phyloP scores from a whole-genome alignment of 2,888 invertebrate genomes.

The Petrophora chlorosata region DNA sequence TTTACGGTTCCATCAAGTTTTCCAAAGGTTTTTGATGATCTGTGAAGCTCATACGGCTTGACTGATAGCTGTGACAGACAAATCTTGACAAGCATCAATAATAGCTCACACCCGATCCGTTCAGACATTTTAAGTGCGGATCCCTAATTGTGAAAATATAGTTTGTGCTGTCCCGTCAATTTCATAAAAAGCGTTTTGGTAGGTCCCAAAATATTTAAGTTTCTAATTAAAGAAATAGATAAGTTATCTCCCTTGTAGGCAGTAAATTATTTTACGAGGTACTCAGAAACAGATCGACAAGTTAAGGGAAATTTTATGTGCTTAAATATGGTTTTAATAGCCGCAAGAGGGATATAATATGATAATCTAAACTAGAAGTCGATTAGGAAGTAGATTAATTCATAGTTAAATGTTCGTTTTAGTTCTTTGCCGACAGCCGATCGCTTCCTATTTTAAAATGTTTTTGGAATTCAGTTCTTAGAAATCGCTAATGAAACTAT shows the following conservation, averaged over 20 bases:
- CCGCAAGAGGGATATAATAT: constrained; percentile 17
- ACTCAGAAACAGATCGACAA: constrained; percentile 25
- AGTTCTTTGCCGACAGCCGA: neutral
- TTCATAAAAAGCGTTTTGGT: constrained; percentile 3
- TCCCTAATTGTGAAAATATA: no score
- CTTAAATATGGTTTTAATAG: constrained; percentile 25
- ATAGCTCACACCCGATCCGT: no score
- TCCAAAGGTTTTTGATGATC: no score
- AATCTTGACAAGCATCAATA: no score
- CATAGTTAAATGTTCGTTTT: neutral
- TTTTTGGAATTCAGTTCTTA: neutral
- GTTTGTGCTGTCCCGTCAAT: no score
- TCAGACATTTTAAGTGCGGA: no score
- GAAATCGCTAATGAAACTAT: no score
- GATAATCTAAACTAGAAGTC: constrained; percentile 22
- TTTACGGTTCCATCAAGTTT: neutral
- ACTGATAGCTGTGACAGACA: no score
- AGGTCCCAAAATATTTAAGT: constrained; percentile 20
- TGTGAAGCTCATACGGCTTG: no score
- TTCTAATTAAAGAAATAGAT: constrained; percentile 29
- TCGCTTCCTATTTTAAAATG: neutral
- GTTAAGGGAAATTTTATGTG: constrained; percentile 28
- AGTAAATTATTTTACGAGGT: constrained; percentile 25
- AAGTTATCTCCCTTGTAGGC: constrained; percentile 21
- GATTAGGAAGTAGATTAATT: constrained; percentile 17